phyloP scores from a whole-genome alignment of 2,113 vertebrate species.

The Amazona vittata region DNA sequence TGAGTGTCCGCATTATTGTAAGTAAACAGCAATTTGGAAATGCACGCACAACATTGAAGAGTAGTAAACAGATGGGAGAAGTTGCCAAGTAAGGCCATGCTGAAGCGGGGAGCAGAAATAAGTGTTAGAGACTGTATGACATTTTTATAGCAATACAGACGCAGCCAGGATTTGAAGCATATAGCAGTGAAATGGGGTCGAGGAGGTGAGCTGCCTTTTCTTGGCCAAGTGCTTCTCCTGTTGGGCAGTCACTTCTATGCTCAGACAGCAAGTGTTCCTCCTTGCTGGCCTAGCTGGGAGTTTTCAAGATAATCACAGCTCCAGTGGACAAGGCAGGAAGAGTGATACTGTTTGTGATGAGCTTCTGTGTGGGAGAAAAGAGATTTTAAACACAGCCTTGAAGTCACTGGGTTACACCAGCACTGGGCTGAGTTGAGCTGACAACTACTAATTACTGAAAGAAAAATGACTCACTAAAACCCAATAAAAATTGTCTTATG shows the following conservation, averaged over 20 bases:
- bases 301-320: background rate
- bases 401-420: constrained; percentile 27
- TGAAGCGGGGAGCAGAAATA: constrained; percentile 19
- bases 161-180: constrained; percentile 12
- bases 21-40: background rate
- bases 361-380: background rate
- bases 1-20: background rate
- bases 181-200: background rate
- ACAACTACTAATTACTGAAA: constrained; percentile 46
- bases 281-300: background rate
- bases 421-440: constrained; percentile 17
- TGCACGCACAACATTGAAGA: background rate
- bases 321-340: background rate
- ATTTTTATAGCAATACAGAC: constrained; percentile 36
- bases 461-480: constrained; percentile 48
- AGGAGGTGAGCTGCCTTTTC: constrained; percentile 19
- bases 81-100: constrained; percentile 38
- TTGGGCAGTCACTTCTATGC: background rate
- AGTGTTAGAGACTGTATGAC: constrained; percentile 46
- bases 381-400: constrained; percentile 15
- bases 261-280: background rate
- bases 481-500: constrained; percentile 32
- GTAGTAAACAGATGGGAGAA: constrained; percentile 62
- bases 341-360: background rate
- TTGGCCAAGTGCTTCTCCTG: background rate